A percentile compares a stretch with the other conserved stretches of the same genome.
Evolutionary conservation across 2,113 vertebrate species (phyloP).

Genomic region (Odocoileus virginianus): DNA sequence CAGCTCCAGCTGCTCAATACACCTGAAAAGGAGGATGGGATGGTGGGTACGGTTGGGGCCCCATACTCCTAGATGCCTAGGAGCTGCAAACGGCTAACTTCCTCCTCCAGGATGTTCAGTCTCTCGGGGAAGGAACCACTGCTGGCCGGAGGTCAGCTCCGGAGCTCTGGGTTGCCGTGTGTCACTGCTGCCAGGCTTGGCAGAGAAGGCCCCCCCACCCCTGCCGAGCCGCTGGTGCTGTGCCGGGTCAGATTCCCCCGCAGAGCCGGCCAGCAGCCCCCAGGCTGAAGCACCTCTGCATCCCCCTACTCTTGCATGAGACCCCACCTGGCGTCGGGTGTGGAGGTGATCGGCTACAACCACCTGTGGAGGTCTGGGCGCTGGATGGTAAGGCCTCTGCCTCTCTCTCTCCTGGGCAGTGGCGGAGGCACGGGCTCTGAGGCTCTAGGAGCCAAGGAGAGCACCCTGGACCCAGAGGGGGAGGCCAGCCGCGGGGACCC

Average conservation of each 20-base stretch:
- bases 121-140: not conserved
- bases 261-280: not conserved
- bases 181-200: not conserved
- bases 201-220: not conserved
- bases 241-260: not conserved
- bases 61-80: not conserved
- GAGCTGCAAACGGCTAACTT: not conserved
- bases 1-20: not conserved
- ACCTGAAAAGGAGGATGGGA: not conserved
- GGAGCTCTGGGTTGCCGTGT: not conserved
- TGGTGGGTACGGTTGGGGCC: accelerated
- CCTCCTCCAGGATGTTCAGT: not conserved
- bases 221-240: not conserved
- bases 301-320: not conserved
- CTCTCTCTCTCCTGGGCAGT: not conserved
- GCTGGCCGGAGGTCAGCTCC: not conserved
- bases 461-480: no score
- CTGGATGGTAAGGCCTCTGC: not conserved
- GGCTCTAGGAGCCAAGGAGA: not conserved
- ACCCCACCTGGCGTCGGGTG: not conserved
- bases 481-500: not conserved
- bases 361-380: not conserved
- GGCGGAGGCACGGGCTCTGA: no score
- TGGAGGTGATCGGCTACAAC: not conserved
- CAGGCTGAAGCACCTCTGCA: no score